Evolutionary conservation across 1,140 invertebrate genomes (phyloP), one percentile per base, ranked within the genome.

Genomic region (Halesus radiatus): DNA sequence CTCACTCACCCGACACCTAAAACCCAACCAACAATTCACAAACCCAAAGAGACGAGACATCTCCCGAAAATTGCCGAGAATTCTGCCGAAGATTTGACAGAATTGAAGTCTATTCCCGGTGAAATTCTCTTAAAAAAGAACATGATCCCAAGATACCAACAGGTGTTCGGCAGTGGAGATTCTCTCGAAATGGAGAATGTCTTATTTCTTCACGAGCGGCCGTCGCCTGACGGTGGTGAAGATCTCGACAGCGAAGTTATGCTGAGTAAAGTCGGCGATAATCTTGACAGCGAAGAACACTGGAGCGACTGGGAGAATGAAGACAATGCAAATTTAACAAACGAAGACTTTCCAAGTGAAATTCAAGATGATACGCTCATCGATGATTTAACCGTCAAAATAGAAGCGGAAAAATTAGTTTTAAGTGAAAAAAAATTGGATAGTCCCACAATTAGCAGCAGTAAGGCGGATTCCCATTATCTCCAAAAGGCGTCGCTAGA

Each of bases 231-330:
- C 83, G 95, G 95, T 20, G 95, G 95, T 8, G 95, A 96, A 87
- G 94, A 93, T 84, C 89, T 92, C 82, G 90, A 92, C 4, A 90
- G 91, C 70, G 88, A 90, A 81, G 81, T 83, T 45, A 86, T 86
- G 75, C 87, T 80, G 54, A 85, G 85, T 82, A 72, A 88, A 83
- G 50, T 78, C 22, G 58, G 22, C 6, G 18, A 78, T 52, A 56
- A 77, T 53, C 58, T 82, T 8, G 83, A 83, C 22, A 87, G 86
- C 76, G 88, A 89, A 87, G 87, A 90, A 68, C 85, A 91, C n/a
- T 96, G 94, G 94, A 94, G 93, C 54, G 94, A 96, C 85, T 96
- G 94, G 94, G 94, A 94, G 52, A 92, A 93, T 70, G 91, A 92
- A 81, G 80, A 84, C 20, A 76, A 83, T 58, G 56, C 32, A 3